Percentiles rank a stretch among this genome's conserved stretches.
Evolutionary conservation across 2,888 invertebrate species (phyloP).

Genomic region (Plusia festucae): DNA sequence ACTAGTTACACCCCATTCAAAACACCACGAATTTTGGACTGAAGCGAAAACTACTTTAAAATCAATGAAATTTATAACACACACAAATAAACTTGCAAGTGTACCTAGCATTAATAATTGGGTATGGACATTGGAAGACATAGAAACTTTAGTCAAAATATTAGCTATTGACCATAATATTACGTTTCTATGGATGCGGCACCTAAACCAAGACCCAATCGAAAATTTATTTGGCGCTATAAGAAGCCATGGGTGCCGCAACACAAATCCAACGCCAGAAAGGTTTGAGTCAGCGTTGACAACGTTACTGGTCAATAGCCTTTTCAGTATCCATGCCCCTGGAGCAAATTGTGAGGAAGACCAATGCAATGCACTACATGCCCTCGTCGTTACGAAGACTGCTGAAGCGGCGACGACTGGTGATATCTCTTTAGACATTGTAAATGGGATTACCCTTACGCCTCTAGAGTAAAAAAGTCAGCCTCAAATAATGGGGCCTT

Average conservation of each 20-base stretch:
- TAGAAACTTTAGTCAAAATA: slow-evolving; percentile 14
- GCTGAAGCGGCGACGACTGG: not conserved
- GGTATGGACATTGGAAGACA: slow-evolving; percentile 21
- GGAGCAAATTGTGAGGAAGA: not conserved
- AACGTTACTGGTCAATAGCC: not conserved
- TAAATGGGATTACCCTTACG: not conserved
- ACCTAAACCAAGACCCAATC: not conserved
- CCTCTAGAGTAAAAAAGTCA: not conserved
- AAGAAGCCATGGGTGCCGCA: no score
- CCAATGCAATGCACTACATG: not conserved
- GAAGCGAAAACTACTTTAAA: not conserved
- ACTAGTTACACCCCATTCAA: no score
- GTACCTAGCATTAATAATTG: slow-evolving; percentile 14
- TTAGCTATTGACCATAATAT: slow-evolving; percentile 12
- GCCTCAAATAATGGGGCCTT: not conserved
- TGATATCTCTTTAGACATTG: not conserved
- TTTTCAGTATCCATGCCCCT: not conserved
- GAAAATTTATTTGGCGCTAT: no score
- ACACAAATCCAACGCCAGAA: no score
- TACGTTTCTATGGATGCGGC: not conserved
- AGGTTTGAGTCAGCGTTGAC: not conserved
- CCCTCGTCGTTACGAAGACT: not conserved
- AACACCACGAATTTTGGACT: no score
- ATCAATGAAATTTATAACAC: slow-evolving; percentile 9
- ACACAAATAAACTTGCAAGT: not conserved